Conservation (phyloP, 1,140 invertebrate species). For the Cydia splendana region DNA sequence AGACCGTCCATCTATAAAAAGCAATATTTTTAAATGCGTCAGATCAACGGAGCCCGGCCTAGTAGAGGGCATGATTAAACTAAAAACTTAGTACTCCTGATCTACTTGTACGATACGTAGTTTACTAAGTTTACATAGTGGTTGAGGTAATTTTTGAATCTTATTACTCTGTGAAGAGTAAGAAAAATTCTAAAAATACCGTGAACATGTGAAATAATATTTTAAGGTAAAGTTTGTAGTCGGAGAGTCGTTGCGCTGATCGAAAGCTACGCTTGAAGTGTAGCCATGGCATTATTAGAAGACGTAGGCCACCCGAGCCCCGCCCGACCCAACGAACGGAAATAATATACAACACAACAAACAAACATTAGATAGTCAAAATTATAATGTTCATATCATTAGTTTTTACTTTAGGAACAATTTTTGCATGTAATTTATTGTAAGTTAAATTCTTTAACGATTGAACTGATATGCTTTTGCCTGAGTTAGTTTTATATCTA, state of each 20-base stretch:
- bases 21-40: slow-evolving; percentile 31
- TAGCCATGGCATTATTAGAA: slow-evolving; percentile 38
- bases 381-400: slow-evolving; percentile 79
- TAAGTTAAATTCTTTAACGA: slow-evolving; percentile 58
- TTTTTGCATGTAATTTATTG: slow-evolving; percentile 60
- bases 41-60: slow-evolving; percentile 54
- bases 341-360: slow-evolving; percentile 37
- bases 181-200: slow-evolving; percentile 47
- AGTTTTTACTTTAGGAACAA: slow-evolving; percentile 76
- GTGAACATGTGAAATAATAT: slow-evolving; percentile 47
- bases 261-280: slow-evolving; percentile 50
- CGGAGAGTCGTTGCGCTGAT: slow-evolving; percentile 38
- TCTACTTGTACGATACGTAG: slow-evolving; percentile 67
- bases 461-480: slow-evolving; percentile 47
- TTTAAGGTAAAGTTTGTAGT: slow-evolving; percentile 59
- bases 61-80: slow-evolving; percentile 61
- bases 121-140: slow-evolving; percentile 64
- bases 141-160: slow-evolving; percentile 63
- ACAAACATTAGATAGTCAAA: slow-evolving; percentile 75
- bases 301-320: slow-evolving; percentile 37
- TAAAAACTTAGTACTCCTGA: slow-evolving; percentile 67
- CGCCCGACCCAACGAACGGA: slow-evolving; percentile 37
- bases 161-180: slow-evolving; percentile 49
- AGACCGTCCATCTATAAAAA: slow-evolving; percentile 61
- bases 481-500: slow-evolving; percentile 23